Conservation (phyloP, 2,888 invertebrate genomes). For the Acronicta leporina region DNA sequence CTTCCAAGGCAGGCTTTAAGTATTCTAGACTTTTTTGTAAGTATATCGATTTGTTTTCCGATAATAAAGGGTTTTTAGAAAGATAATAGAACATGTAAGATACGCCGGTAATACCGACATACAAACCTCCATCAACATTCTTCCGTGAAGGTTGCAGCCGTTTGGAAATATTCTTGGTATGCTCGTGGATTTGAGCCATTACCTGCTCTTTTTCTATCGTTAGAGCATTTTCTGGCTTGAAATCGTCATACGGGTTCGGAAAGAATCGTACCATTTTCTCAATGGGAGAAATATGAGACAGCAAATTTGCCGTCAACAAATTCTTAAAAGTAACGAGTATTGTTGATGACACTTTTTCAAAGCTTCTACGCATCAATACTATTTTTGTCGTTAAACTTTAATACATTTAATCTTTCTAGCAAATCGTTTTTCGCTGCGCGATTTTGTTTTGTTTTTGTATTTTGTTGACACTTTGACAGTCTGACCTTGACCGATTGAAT, state of each 20-base stretch:
- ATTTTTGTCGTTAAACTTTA: conserved; percentile 6
- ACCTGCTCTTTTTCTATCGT: conserved; percentile 66
- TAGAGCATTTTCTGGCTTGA: conserved; percentile 56
- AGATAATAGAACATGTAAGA: conserved; percentile 94
- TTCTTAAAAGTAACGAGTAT: conserved; percentile 51
- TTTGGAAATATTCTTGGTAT: conserved; percentile 73
- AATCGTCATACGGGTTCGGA: conserved; percentile 77
- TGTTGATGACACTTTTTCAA: conserved; percentile 49
- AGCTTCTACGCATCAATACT: conserved; percentile 59
- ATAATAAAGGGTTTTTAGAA: conserved; percentile 87
- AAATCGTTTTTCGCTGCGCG: conserved; percentile 20
- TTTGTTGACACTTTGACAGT: too few species aligned
- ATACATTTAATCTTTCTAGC: conserved; percentile 10
- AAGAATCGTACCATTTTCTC: conserved; percentile 82
- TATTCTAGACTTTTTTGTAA: conserved; percentile 90
- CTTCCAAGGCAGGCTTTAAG: conserved; percentile 89
- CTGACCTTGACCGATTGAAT: background rate
- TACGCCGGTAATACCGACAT: conserved; percentile 92
- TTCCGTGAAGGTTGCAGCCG: conserved; percentile 72
- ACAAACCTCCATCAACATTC: conserved; percentile 90
- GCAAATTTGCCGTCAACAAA: conserved; percentile 51
- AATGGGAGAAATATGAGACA: conserved; percentile 56
- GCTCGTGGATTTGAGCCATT: conserved; percentile 69
- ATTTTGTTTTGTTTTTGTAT: conserved; percentile 48
- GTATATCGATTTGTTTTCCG: conserved; percentile 79